A percentile compares a stretch with the other conserved stretches of the same genome.
Evolutionary conservation across 2,888 invertebrate species (phyloP).

Genomic region (Drosophila phalerata): DNA sequence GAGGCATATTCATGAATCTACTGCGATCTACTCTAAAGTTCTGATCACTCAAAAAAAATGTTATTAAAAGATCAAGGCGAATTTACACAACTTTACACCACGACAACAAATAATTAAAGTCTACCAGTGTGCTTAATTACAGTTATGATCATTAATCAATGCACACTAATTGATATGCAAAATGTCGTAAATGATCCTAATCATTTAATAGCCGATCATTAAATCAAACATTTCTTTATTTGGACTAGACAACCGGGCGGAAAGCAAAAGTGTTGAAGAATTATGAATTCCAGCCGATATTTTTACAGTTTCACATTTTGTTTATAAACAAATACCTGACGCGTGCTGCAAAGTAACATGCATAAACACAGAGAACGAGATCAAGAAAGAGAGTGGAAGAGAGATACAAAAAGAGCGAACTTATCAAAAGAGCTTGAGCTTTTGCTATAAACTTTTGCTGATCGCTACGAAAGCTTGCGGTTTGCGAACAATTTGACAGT

Average conservation of each 20-base stretch:
- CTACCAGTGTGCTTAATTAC: constrained; percentile 42
- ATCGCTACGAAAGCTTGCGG: constrained; percentile 25
- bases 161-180: constrained; percentile 42
- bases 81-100: constrained; percentile 3
- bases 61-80: constrained; percentile 37
- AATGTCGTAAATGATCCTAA: constrained; percentile 21
- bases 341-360: constrained; percentile 53
- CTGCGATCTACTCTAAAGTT: not conserved
- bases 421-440: constrained; percentile 45
- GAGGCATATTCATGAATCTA: constrained; percentile 1
- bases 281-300: constrained; percentile 42
- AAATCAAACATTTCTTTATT: constrained; percentile 6
- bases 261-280: constrained; percentile 71
- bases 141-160: constrained; percentile 49
- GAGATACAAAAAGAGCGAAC: not conserved
- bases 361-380: constrained; percentile 9
- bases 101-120: constrained; percentile 19
- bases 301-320: constrained; percentile 65
- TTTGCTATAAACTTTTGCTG: constrained; percentile 49
- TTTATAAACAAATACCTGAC: constrained; percentile 72
- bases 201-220: constrained; percentile 9
- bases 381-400: not conserved
- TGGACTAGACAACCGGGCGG: constrained; percentile 23
- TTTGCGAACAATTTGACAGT: constrained; percentile 41
- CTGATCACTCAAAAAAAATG: not conserved